Evolutionary conservation across 2,888 invertebrate genomes (phyloP).

Genomic region (Tipula helvola): DNA sequence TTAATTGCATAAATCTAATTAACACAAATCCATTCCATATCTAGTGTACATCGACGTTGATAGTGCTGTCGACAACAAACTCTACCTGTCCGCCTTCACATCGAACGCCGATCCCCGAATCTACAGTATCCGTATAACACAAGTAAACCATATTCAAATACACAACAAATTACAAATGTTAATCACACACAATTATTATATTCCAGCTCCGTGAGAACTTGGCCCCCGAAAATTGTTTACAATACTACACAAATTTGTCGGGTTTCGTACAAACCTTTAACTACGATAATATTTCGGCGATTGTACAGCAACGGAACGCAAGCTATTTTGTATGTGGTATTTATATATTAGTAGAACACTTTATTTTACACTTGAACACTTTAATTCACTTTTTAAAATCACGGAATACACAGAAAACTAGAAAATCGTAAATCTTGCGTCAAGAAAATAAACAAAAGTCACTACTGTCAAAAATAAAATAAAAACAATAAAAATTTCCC

Average conservation of each 20-base stretch:
- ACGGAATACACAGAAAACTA: neutral
- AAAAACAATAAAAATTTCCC: neutral
- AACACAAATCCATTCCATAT: constrained; percentile 20
- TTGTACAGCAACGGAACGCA: constrained; percentile 41
- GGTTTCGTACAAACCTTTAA: constrained; percentile 60
- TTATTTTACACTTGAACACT: neutral
- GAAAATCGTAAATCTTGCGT: neutral
- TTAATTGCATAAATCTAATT: neutral
- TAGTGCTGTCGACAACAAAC: constrained; percentile 42
- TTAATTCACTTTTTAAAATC: neutral
- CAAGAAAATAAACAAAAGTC: neutral
- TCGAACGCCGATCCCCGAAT: constrained; percentile 41
- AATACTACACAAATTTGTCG: constrained; percentile 45
- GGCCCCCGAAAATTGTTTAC: constrained; percentile 50
- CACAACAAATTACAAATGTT: neutral
- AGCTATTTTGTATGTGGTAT: constrained; percentile 46
- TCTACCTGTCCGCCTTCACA: constrained; percentile 52
- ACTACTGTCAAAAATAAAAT: neutral
- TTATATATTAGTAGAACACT: neutral
- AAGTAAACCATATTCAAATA: constrained; percentile 30
- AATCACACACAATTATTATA: neutral
- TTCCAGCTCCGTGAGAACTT: constrained; percentile 30
- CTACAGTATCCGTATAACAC: constrained; percentile 51
- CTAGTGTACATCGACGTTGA: constrained; percentile 62
- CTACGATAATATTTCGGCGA: constrained; percentile 45